Evolutionary conservation across 2,888 invertebrate species (phyloP), one percentile per base, ranked within the genome.

Genomic region (Hirtodrosophila cameraria): DNA sequence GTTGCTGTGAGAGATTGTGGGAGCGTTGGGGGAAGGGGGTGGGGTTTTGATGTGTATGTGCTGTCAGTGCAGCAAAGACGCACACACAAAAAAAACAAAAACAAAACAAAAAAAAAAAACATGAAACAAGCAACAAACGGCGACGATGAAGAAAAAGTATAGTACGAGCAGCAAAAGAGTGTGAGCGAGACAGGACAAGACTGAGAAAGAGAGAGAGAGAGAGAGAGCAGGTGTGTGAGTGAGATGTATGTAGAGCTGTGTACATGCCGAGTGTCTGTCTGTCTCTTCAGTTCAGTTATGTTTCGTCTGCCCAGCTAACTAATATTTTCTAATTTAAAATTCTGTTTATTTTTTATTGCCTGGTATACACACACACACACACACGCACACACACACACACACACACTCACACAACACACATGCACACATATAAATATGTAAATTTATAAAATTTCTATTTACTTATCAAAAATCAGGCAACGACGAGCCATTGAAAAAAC

Each of bases 301-400:
- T 64, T 69, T 31, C 42, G 61, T 70, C 53, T 73, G 73, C 66
- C 36, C 39, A 59, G 71, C 72, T 77, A 82, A 85, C 82, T 82
- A 85, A 82, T 85, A 82, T 85, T 85, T 85, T 85, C 86, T 80
- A 82, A 85, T 82, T 85, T 85, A 80, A 83, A 82, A 85, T 85
- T 85, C 85, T 85, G 85, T 85, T 85, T 82, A 82, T 85, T 82
- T 80, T 84, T 82, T 84, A 81, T 81, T 85, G 73, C 75, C 59
- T 8, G 33, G 33, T 43, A 30, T 46, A 46, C 57, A 53, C 43
- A 23, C 49, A 13, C 12, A 11, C 41, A 30, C 48, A 11, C 52
- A 52, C 27, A 25, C 43, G 8, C 28, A 6, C 38, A 8, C 25
- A 30, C 30, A 11, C 18, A 6, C 28, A 8, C 41, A 6, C 39